A percentile compares a stretch with the other conserved stretches of the same genome.
These are phyloP conservation scores for Geopemphigus sp. DNA, from an alignment of 1,140 invertebrate species.

Conservation along the genomic window DNA sequence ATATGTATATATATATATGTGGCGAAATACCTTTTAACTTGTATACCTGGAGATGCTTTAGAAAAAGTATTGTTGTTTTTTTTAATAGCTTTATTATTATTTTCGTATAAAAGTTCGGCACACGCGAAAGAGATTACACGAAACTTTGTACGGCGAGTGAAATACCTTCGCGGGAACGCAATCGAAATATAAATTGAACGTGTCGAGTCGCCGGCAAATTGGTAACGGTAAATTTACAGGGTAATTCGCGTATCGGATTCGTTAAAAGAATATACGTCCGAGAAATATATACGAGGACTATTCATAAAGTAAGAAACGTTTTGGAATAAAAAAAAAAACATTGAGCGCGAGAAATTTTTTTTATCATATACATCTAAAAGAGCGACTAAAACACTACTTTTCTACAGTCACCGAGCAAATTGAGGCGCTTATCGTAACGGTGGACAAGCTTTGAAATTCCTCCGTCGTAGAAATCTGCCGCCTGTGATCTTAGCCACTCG, in stretches of 20 bases:
- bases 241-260: neutral
- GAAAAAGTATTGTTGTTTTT: neutral
- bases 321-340: no score
- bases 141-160: neutral
- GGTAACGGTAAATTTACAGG: neutral
- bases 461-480: no score
- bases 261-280: no score
- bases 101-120: neutral
- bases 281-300: no score
- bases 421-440: no score
- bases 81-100: conserved; percentile 13
- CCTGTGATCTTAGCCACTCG: no score
- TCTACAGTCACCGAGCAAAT: no score
- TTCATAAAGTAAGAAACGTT: no score
- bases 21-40: neutral
- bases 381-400: no score
- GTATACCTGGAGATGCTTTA: neutral
- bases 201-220: neutral
- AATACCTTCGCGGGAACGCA: neutral
- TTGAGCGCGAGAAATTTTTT: no score
- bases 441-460: no score
- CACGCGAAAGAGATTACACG: neutral
- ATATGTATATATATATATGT: conserved; percentile 5
- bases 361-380: no score
- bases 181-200: neutral